Evolutionary conservation across 2,797 vertebrate species (phyloP).

Genomic region (Rhinophrynus dorsalis): DNA sequence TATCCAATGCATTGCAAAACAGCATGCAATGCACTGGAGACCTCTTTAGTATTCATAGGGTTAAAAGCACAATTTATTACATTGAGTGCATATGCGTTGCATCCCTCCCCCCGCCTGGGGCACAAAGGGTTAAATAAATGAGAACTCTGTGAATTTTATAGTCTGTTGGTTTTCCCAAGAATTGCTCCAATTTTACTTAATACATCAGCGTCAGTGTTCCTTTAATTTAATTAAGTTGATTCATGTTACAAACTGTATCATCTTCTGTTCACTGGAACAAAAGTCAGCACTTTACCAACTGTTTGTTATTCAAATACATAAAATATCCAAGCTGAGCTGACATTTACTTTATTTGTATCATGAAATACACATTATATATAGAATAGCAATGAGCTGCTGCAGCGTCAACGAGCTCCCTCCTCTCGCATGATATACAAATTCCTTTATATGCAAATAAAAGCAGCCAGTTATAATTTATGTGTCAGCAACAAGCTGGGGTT

Average conservation of each 20-base stretch:
- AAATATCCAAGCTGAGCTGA: not conserved
- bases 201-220: no score
- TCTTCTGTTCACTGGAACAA: not conserved
- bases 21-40: no score
- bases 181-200: no score
- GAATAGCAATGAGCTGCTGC: not conserved
- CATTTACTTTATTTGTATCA: not conserved
- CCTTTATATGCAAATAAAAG: conserved; percentile 34
- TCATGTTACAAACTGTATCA: not conserved
- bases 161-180: no score
- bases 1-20: no score
- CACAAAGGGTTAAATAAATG: no score
- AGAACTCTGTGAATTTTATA: no score
- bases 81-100: no score
- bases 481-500: conserved; percentile 29
- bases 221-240: no score
- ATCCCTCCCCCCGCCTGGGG: no score
- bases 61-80: no score
- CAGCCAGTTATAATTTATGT: conserved; percentile 12
- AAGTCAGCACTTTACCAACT: not conserved
- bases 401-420: not conserved
- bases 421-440: conserved; percentile 21
- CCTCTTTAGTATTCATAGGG: no score
- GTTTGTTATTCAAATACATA: not conserved
- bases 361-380: not conserved